Base-by-base conservation (phyloP, 2,797 vertebrate genomes). In the Aulostomus chinensis region DNA sequence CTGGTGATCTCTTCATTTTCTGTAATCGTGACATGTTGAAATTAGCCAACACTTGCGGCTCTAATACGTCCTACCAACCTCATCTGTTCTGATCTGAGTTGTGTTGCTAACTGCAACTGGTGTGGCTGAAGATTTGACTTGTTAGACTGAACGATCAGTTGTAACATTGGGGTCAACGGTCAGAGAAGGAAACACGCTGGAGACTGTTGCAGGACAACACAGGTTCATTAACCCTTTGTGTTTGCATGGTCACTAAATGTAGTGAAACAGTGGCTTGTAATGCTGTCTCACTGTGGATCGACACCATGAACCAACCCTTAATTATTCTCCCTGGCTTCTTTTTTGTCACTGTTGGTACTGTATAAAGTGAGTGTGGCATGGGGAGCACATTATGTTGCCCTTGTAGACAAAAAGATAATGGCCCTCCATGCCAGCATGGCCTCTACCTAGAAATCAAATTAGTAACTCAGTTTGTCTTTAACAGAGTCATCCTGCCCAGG, bases 401-500 rank as follows among this genome's bases (percentile, higher is more conserved):
- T 13, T 13, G 11, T 25, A 24, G 13, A 22, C 17, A 26, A 17
- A 10, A 20, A 7, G 11, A 4, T 2, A 5, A 11, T 20, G 9
- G 21, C n/a, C 12, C 14, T 14, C 10, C 6, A 37, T 8, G 46
- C 25, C 16, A 28, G 37, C 15, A 24, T 26, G 7, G 31, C 10
- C 1, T 58, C 56, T 28, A 3, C 14, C 26, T 13, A 12, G 24
- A 29, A 8, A 7, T 16, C n/a, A 17, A 6, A 35, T 10, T 52
- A 16, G 9, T 85, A 58, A 83, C 49, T 22, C 7, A 42, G 3
- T 16, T 18, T 71, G 40, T 68, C 55, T 32, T 76, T 73, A 75
- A 11, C 74, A 97, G 96, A 85, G 73, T 72, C 83, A 88, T 3
- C 84, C 87, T 4, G 37, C 50, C 18, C 71, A 73, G 1, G 92